Evolutionary conservation across 2,888 invertebrate genomes (phyloP).

Genomic region (Xestia ashworthii): DNA sequence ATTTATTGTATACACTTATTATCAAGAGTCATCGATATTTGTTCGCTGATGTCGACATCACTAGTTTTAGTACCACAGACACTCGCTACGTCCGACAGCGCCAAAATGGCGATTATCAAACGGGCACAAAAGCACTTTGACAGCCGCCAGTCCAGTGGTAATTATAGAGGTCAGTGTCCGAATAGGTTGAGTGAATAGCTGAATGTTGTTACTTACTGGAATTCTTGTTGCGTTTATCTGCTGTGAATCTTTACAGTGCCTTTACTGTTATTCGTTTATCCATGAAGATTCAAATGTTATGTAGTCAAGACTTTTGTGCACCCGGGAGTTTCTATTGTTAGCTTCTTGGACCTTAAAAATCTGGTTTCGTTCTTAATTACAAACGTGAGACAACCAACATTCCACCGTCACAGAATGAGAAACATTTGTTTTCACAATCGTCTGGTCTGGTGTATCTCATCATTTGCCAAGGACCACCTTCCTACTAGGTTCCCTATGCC

Average conservation of each 20-base stretch:
- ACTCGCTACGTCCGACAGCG: too few species aligned
- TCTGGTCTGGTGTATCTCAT: not conserved
- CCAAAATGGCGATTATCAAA: too few species aligned
- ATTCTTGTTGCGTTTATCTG: constrained; percentile 56
- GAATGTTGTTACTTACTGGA: constrained; percentile 48
- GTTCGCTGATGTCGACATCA: too few species aligned
- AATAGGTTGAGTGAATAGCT: constrained; percentile 48
- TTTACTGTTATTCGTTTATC: constrained; percentile 51
- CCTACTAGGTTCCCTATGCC: not conserved
- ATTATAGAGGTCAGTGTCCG: too few species aligned
- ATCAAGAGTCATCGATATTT: too few species aligned
- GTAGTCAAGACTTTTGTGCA: constrained; percentile 15
- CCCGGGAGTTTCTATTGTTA: constrained; percentile 5
- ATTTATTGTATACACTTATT: too few species aligned
- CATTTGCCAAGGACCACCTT: not conserved
- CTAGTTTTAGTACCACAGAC: too few species aligned
- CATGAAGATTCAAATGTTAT: constrained; percentile 36
- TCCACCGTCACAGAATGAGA: constrained; percentile 12
- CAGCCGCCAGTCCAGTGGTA: too few species aligned
- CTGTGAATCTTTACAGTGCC: constrained; percentile 44
- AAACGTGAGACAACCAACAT: not conserved
- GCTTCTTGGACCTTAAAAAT: not conserved
- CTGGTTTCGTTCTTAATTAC: constrained; percentile 6
- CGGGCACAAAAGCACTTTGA: too few species aligned
- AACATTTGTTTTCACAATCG: not conserved